These are phyloP conservation scores for Lepidocyrtinus sp. DNA, from an alignment of 2,888 invertebrate genomes.

Conservation along the genomic window DNA sequence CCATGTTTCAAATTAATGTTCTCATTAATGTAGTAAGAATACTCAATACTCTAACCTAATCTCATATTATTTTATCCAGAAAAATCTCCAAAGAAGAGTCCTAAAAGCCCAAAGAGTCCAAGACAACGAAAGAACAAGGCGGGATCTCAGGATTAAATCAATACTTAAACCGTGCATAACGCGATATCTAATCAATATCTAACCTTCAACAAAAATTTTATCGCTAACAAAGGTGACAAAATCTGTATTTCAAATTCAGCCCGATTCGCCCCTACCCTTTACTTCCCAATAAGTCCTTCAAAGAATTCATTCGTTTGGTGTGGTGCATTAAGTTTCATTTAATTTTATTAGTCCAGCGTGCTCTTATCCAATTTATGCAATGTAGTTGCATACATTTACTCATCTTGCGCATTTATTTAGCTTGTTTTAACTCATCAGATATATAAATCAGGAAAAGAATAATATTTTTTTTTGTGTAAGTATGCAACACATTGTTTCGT, in stretches of 20 bases:
- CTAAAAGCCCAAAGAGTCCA: slow-evolving; percentile 68
- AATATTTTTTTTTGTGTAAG: slow-evolving; percentile 15
- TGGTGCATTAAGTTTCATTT: no score
- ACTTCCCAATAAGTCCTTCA: neutral
- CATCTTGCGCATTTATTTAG: no score
- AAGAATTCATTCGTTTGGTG: no score
- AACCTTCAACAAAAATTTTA: slow-evolving; percentile 11
- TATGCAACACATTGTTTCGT: neutral
- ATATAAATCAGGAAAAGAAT: no score
- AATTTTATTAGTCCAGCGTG: no score
- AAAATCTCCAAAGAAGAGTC: slow-evolving; percentile 74
- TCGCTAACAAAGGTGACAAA: neutral
- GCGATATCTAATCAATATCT: no score
- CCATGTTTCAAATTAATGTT: neutral
- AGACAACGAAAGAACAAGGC: slow-evolving; percentile 60
- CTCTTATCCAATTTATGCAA: no score
- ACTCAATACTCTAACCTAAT: slow-evolving; percentile 27
- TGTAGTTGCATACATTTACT: no score
- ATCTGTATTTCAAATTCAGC: slow-evolving; percentile 29
- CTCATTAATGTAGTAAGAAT: no score
- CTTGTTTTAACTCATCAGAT: no score
- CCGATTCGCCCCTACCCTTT: neutral
- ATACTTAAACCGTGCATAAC: slow-evolving; percentile 32
- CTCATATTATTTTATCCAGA: slow-evolving; percentile 74
- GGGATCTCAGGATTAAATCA: slow-evolving; percentile 42